Evolutionary conservation across 2,797 vertebrate genomes (phyloP).

Genomic region (Gallinago stenura): DNA sequence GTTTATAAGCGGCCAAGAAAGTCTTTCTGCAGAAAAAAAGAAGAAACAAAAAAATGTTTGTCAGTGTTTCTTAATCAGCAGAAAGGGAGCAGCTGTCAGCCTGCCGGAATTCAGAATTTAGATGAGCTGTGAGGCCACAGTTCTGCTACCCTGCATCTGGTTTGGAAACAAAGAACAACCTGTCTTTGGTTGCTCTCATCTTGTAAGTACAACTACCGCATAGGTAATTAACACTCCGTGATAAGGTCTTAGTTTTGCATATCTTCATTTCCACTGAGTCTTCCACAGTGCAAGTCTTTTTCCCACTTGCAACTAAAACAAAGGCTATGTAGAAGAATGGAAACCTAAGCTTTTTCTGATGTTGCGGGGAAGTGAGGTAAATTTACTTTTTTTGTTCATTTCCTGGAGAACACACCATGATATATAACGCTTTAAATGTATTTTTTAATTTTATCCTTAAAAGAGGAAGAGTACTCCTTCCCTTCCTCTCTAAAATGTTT

Average conservation of each 20-base stretch:
- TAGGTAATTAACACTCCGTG: conserved; percentile 22
- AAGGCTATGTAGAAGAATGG: not conserved
- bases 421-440: not conserved
- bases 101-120: conserved; percentile 33
- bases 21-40: not conserved
- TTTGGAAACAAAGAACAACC: conserved; percentile 35
- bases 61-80: conserved; percentile 45
- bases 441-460: not conserved
- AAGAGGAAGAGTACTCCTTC: not conserved
- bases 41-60: not conserved
- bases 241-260: not conserved
- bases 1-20: conserved; percentile 8
- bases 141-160: conserved; percentile 11
- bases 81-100: conserved; percentile 50
- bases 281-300: not conserved
- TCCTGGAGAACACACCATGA: not conserved
- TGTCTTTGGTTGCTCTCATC: conserved; percentile 10
- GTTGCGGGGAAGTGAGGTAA: not conserved
- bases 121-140: conserved; percentile 28
- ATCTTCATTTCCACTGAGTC: not conserved
- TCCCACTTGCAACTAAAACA: not conserved
- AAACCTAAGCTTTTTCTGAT: not conserved
- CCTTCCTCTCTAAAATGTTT: not conserved
- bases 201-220: not conserved
- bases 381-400: not conserved